Evolutionary conservation across 2,888 invertebrate genomes (phyloP).

Genomic region (Sinelater perroti): DNA sequence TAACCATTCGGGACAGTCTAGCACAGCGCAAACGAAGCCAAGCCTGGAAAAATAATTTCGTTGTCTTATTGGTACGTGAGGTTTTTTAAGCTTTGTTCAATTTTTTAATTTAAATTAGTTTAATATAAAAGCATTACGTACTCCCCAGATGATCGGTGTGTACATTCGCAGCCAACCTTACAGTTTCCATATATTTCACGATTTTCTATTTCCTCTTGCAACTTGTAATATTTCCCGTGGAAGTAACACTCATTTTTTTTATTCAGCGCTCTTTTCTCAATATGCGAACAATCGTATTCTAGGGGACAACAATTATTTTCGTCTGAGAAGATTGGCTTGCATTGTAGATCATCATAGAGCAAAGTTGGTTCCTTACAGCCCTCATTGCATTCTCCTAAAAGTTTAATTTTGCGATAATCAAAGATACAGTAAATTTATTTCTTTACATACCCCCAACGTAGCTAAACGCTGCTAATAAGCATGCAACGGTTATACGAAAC

Average conservation of each 20-base stretch:
- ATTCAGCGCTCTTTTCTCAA: conserved; percentile 5
- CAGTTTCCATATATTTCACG: conserved; percentile 38
- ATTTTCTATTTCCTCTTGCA: conserved; percentile 18
- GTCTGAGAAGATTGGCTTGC: conserved; percentile 38
- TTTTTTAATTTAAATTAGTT: too few relatives aligned
- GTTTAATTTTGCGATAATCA: too few relatives aligned
- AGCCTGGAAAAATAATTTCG: conserved; percentile 13
- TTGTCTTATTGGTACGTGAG: not conserved
- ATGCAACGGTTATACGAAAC: too few relatives aligned
- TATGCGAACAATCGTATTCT: conserved; percentile 33
- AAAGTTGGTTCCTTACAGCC: conserved; percentile 15
- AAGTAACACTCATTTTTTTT: conserved; percentile 35
- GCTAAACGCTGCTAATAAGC: too few relatives aligned
- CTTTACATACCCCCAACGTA: too few relatives aligned
- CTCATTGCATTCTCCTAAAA: conserved; percentile 14
- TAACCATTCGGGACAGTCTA: conserved; percentile 45
- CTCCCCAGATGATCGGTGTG: conserved; percentile 13
- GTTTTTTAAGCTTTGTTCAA: too few relatives aligned
- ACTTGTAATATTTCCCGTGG: conserved; percentile 32
- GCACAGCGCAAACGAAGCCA: conserved; percentile 43
- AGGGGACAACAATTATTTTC: conserved; percentile 38
- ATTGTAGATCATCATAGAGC: conserved; percentile 23
- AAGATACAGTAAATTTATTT: too few relatives aligned
- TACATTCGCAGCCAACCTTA: conserved; percentile 35
- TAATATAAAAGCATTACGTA: too few relatives aligned